A percentile compares a stretch with the other conserved stretches of the same genome.
These are phyloP conservation scores for Ametastegia equiseti DNA, from an alignment of 2,888 invertebrate species.

Conservation along the genomic window DNA sequence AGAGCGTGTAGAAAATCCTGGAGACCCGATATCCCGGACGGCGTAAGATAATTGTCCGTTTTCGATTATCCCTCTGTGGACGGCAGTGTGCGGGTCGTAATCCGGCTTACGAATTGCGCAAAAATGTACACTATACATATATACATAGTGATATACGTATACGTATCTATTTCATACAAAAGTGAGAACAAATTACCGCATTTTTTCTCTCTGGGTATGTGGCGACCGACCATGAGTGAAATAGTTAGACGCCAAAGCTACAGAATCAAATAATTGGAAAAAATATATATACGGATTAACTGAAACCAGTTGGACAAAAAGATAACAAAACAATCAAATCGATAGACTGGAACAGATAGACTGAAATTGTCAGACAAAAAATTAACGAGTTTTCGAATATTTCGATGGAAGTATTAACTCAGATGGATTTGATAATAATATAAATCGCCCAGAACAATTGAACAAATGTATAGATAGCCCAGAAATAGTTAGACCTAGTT, in stretches of 20 bases:
- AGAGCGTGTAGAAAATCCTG: background rate
- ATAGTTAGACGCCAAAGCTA: background rate
- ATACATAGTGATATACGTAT: background rate
- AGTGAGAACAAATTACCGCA: background rate
- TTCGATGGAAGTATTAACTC: no score
- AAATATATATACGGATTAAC: background rate
- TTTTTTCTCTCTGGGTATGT: background rate
- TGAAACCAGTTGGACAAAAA: background rate
- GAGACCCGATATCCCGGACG: background rate
- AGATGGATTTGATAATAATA: no score
- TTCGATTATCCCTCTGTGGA: constrained; percentile 40
- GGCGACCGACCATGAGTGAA: background rate
- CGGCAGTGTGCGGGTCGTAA: constrained; percentile 20
- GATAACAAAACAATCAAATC: background rate
- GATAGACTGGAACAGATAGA: background rate
- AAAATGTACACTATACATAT: constrained; percentile 4
- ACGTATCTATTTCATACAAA: background rate
- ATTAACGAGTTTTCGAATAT: background rate
- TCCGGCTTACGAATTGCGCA: constrained; percentile 29
- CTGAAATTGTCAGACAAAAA: background rate
- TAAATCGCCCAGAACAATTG: no score
- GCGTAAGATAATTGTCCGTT: constrained; percentile 38
- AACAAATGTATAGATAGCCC: no score
- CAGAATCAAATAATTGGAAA: background rate
- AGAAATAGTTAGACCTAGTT: no score